phyloP scores from a whole-genome alignment of 2,888 invertebrate species.

The Dryobotodes eremita region DNA sequence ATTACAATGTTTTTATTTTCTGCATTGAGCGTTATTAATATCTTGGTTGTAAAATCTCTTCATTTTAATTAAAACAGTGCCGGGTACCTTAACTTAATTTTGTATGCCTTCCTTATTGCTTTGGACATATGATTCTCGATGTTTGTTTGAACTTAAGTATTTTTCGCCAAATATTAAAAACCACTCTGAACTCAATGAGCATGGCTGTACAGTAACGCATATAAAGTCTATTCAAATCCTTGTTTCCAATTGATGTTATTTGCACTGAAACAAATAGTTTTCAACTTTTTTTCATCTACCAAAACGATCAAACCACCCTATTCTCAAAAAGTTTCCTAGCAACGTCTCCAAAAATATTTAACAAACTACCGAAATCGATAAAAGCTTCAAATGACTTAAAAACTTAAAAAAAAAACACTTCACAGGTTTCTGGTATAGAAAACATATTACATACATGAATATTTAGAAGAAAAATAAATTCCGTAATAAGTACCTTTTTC shows the following conservation, averaged over 20 bases:
- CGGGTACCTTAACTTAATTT: neutral
- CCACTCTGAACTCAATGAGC: neutral
- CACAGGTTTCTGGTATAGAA: no score
- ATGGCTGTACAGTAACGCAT: neutral
- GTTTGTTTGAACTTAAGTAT: no score
- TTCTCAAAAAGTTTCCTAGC: no score
- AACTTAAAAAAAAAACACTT: no score
- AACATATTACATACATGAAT: no score
- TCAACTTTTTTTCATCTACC: no score
- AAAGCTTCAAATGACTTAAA: no score
- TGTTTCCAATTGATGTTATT: neutral
- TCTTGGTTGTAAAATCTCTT: neutral
- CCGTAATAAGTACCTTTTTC: no score
- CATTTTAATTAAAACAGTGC: neutral
- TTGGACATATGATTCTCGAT: neutral
- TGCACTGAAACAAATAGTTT: neutral
- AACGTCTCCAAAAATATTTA: no score
- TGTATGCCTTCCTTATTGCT: neutral
- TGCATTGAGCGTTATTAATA: neutral
- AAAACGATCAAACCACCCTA: no score
- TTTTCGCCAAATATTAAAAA: neutral
- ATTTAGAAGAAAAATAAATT: no score
- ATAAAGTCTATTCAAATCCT: neutral
- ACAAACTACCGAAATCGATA: no score
- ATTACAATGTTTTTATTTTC: neutral